Percentiles rank a stretch among this genome's conserved stretches.
phyloP scores from a whole-genome alignment of 64 coral and sea anemone species.

The Stichodactyla mertensii region DNA sequence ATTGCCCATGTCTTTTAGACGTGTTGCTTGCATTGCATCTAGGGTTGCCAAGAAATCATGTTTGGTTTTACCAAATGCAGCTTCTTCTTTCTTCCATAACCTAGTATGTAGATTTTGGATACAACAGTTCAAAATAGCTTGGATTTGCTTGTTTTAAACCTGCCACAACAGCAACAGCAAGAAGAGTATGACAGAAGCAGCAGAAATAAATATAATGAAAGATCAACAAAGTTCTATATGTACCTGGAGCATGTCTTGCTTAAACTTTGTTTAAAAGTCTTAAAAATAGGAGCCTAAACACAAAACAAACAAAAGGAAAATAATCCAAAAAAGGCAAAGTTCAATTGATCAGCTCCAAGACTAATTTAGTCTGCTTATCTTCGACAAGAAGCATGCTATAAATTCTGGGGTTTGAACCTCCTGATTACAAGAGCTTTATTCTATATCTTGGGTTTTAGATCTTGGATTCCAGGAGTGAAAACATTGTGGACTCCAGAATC shows the following conservation, averaged over 20 bases:
- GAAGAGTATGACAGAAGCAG: too few relatives aligned
- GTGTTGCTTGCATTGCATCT: slow-evolving; percentile 39
- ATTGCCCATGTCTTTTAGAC: slow-evolving; percentile 70
- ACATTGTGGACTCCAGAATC: too few relatives aligned
- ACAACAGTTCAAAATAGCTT: neutral
- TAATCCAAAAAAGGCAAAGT: neutral
- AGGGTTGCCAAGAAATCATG: slow-evolving; percentile 11
- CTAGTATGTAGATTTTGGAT: slow-evolving; percentile 16
- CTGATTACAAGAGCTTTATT: too few relatives aligned
- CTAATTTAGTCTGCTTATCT: too few relatives aligned
- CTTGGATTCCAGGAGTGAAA: too few relatives aligned
- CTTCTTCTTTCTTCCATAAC: slow-evolving; percentile 63
- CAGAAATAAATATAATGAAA: neutral
- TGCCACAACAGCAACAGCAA: neutral
- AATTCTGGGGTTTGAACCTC: too few relatives aligned
- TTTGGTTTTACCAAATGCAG: slow-evolving; percentile 40
- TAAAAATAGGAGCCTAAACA: slow-evolving; percentile 11
- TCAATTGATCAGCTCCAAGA: neutral
- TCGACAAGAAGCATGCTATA: too few relatives aligned
- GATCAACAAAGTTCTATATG: neutral
- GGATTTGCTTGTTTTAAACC: too few relatives aligned
- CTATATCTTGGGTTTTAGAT: too few relatives aligned
- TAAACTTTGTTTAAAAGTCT: slow-evolving; percentile 48
- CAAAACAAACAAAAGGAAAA: neutral
- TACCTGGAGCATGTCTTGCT: slow-evolving; percentile 46